Evolutionary conservation across 2,797 vertebrate species (phyloP), one percentile per base, ranked within the genome.

Genomic region (Manis javanica): DNA sequence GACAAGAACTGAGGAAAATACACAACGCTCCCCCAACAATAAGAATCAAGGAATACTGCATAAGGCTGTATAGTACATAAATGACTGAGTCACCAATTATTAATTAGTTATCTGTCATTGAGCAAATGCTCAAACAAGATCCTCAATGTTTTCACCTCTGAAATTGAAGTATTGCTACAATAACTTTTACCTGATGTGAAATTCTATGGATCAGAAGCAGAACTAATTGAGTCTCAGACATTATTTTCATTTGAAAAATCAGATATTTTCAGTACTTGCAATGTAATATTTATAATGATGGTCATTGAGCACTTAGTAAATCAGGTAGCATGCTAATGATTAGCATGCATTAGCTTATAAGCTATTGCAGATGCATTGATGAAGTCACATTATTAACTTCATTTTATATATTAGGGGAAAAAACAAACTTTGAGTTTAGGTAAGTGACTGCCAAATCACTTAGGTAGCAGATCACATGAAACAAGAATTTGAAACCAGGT

Each of bases 221-320:
- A 87, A 68, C 2, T 68, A 86, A 79, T 26, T 83, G 26, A 86
- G 18, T 51, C 11, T 77, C 57, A 68, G 16, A 11, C 57, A 84
- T 37, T 55, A 79, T 4, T 75, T 90, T 64, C 8, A 88, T 88
- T 88, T 82, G 37, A 16, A 42, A 87, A 96, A 94, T 72, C n/a
- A 71, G 59, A 39, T 21, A 66, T 51, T 90, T 88, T 66, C 49
- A 55, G 31, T 91, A 84, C n/a, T 42, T 69, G 37, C 8, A 95
- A 6, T 46, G 10, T 5, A 53, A 61, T 19, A 37, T 5, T 16
- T 77, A 10, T 49, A 53, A 75, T 75, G 55, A 87, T 72, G 9
- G 13, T 55, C 49, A 57, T 16, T 51, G 19, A 53, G 15, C 3
- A 59, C 49, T 79, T 66, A 69, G 24, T 29, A 69, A 13, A 71